Evolutionary conservation across 2,888 invertebrate species (phyloP).

Genomic region (Watsonalla cultraria): DNA sequence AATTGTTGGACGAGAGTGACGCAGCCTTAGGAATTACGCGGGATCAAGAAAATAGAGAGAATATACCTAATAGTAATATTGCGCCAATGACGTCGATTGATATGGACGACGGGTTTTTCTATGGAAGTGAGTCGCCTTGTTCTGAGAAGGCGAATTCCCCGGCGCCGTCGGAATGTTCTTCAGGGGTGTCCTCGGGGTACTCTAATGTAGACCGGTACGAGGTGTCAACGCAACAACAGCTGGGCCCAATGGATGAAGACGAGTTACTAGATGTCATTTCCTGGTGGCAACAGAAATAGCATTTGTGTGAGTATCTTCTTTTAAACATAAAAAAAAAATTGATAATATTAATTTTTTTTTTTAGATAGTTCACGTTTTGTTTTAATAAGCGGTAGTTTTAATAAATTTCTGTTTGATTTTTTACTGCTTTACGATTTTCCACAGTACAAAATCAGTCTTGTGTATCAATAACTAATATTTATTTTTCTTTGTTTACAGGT

Average conservation of each 20-base stretch:
- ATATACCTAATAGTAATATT: slow-evolving; percentile 58
- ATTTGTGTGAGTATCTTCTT: slow-evolving; percentile 43
- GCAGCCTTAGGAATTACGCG: slow-evolving; percentile 74
- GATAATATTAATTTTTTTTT: slow-evolving; percentile 3
- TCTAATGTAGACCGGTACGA: slow-evolving; percentile 68
- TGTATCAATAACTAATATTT: slow-evolving; percentile 13
- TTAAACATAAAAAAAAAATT: slow-evolving; percentile 1
- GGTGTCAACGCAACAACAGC: slow-evolving; percentile 44
- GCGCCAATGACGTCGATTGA: slow-evolving; percentile 65
- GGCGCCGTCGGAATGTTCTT: slow-evolving; percentile 84
- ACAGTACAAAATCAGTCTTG: background rate
- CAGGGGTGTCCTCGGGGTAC: slow-evolving; percentile 75
- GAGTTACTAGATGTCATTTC: slow-evolving; percentile 91
- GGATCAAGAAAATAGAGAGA: slow-evolving; percentile 68
- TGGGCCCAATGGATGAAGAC: slow-evolving; percentile 91
- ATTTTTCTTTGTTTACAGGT: slow-evolving; percentile 60
- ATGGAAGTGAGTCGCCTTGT: slow-evolving; percentile 77
- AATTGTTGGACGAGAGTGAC: slow-evolving; percentile 86
- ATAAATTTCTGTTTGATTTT: background rate
- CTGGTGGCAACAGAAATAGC: slow-evolving; percentile 88
- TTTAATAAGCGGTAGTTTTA: no score
- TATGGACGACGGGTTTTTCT: slow-evolving; percentile 73
- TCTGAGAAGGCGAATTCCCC: slow-evolving; percentile 86
- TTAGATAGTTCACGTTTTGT: no score
- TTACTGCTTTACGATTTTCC: background rate